phyloP scores from a whole-genome alignment of 2,888 invertebrate genomes.

The Dynastes tityus region DNA sequence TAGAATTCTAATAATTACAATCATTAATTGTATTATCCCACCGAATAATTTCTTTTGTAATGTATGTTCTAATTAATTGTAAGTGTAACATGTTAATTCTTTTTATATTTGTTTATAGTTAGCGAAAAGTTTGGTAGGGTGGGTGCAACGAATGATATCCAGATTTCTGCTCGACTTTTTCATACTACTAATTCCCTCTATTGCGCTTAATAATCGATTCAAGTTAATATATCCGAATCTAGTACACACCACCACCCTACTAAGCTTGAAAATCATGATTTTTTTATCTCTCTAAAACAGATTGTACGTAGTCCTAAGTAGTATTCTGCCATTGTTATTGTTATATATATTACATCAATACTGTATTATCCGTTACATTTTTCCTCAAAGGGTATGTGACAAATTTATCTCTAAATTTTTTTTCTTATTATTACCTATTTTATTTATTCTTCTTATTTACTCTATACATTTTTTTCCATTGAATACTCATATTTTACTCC shows the following conservation, averaged over 20 bases:
- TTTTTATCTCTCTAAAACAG: constrained; percentile 42
- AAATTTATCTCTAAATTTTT: constrained; percentile 13
- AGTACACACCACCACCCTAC: constrained; percentile 65
- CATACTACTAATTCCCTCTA: constrained; percentile 30
- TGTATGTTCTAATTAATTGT: constrained; percentile 31
- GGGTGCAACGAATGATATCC: constrained; percentile 62
- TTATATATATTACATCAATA: constrained; percentile 26
- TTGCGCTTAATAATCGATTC: constrained; percentile 18
- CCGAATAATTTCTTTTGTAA: constrained; percentile 28
- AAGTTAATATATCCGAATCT: constrained; percentile 43
- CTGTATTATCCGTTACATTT: constrained; percentile 18
- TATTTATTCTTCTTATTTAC: constrained; percentile 45
- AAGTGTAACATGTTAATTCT: constrained; percentile 42
- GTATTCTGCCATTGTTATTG: constrained; percentile 40
- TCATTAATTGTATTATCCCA: constrained; percentile 39
- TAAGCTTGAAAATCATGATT: constrained; percentile 57
- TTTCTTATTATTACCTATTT: constrained; percentile 16
- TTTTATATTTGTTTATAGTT: constrained; percentile 58
- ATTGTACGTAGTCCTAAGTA: constrained; percentile 31
- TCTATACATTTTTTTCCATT: constrained; percentile 21
- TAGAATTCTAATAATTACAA: constrained; percentile 24
- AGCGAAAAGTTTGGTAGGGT: constrained; percentile 68
- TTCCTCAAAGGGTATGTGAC: constrained; percentile 1
- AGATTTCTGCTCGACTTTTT: constrained; percentile 41
- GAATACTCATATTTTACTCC: constrained; percentile 48